Evolutionary conservation across 1,140 invertebrate species (phyloP).

Genomic region (Wasmannia auropunctata): DNA sequence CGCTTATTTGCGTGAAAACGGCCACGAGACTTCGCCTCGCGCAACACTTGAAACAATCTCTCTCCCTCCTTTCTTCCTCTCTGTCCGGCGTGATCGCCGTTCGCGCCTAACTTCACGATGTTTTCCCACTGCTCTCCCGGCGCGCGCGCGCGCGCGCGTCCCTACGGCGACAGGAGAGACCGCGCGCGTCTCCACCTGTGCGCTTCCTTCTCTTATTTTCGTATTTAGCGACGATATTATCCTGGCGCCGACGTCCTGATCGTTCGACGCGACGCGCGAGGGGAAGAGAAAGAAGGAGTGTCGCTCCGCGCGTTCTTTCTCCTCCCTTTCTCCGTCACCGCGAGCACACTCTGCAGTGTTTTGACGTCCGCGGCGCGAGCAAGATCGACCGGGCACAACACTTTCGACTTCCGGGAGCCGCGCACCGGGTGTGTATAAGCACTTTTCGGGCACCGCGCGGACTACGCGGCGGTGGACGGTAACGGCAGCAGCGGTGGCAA

Average conservation of each 20-base stretch:
- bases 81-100: not conserved
- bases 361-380: conserved; percentile 47
- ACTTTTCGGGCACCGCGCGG: conserved; percentile 45
- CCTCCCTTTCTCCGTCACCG: not conserved
- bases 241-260: too few relatives aligned
- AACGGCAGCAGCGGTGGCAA: conserved; percentile 19
- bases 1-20: not conserved
- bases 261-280: not conserved
- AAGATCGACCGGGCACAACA: conserved; percentile 55
- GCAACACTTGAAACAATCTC: not conserved
- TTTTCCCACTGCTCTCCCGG: conserved; percentile 59
- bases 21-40: conserved; percentile 38
- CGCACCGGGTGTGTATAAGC: conserved; percentile 33
- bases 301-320: not conserved
- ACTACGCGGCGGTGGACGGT: conserved; percentile 58
- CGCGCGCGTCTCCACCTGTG: conserved; percentile 43
- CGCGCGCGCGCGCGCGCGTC: conserved; percentile 43
- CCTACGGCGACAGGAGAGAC: conserved; percentile 23
- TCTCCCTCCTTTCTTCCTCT: not conserved
- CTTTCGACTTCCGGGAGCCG: conserved; percentile 65
- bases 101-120: not conserved
- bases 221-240: not conserved
- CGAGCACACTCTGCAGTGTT: not conserved
- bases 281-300: not conserved
- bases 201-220: not conserved